A percentile compares a stretch with the other conserved stretches of the same genome.
Evolutionary conservation across 2,113 vertebrate species (phyloP).

Genomic region (Vulpes ferrilata): DNA sequence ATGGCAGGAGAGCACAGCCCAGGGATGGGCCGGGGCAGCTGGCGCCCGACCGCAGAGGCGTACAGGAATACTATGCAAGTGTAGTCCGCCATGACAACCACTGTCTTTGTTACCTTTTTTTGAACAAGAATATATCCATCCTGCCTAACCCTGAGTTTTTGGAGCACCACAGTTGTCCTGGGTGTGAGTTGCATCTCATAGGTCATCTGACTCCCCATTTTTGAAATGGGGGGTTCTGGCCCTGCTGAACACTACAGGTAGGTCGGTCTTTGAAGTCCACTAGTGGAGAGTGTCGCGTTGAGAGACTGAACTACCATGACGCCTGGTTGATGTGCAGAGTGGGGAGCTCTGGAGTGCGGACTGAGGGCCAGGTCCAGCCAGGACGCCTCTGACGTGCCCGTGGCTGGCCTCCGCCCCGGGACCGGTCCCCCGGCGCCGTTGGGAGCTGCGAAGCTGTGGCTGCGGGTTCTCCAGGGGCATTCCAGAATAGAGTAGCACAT

Average conservation of each 20-base stretch:
- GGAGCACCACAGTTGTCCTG: slow-evolving; percentile 84
- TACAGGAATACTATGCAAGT: slow-evolving; percentile 96
- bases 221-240: slow-evolving; percentile 72
- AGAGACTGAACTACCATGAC: slow-evolving; percentile 62
- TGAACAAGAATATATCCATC: slow-evolving; percentile 81
- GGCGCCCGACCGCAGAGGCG: slow-evolving; percentile 88
- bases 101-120: slow-evolving; percentile 86
- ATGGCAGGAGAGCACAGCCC: slow-evolving; percentile 86
- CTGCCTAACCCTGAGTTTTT: slow-evolving; percentile 85
- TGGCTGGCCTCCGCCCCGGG: neutral
- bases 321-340: slow-evolving; percentile 54
- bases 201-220: slow-evolving; percentile 73
- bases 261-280: slow-evolving; percentile 70
- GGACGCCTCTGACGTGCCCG: neutral
- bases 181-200: slow-evolving; percentile 79
- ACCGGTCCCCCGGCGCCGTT: neutral
- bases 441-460: neutral
- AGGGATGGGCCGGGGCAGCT: slow-evolving; percentile 86
- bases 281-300: slow-evolving; percentile 64
- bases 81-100: slow-evolving; percentile 88
- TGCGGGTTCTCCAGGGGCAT: neutral
- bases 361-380: neutral
- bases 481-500: slow-evolving; percentile 83
- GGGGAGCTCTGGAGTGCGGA: neutral
- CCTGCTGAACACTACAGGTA: slow-evolving; percentile 77